Percentiles rank a stretch among this genome's conserved stretches.
Conservation (phyloP, 2,888 invertebrate species). For the Seira sanloemensis region DNA sequence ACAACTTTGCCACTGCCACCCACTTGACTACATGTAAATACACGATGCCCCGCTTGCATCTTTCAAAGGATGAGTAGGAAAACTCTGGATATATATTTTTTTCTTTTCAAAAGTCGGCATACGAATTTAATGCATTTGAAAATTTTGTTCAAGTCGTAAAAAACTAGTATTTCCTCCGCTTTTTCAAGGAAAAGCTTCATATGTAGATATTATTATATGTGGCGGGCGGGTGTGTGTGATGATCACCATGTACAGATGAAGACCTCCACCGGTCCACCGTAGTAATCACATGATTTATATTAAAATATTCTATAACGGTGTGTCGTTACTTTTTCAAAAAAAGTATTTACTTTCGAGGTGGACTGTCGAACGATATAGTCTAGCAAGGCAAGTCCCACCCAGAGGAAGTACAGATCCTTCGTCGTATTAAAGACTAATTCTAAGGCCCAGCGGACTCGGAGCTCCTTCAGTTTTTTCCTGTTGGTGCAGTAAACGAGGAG, state of each 20-base stretch:
- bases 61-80: no score
- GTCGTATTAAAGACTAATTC: constrained; percentile 65
- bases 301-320: constrained; percentile 13
- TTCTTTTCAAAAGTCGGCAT: no score
- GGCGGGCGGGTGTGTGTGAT: background rate
- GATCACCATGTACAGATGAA: no score
- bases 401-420: constrained; percentile 65
- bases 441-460: constrained; percentile 64
- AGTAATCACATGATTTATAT: constrained; percentile 9
- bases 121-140: no score
- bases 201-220: background rate
- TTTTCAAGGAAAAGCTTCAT: background rate
- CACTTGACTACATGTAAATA: background rate
- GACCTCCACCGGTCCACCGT: background rate
- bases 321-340: constrained; percentile 9
- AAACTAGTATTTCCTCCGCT: background rate
- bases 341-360: constrained; percentile 26
- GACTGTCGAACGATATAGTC: constrained; percentile 60
- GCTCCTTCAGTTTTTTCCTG: constrained; percentile 63
- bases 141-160: background rate
- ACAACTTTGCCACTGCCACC: background rate
- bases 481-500: constrained; percentile 67
- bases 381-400: constrained; percentile 68
- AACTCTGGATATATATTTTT: no score
- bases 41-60: background rate